Base-by-base conservation (phyloP, 2,113 vertebrate genomes). In the Mirounga angustirostris region DNA sequence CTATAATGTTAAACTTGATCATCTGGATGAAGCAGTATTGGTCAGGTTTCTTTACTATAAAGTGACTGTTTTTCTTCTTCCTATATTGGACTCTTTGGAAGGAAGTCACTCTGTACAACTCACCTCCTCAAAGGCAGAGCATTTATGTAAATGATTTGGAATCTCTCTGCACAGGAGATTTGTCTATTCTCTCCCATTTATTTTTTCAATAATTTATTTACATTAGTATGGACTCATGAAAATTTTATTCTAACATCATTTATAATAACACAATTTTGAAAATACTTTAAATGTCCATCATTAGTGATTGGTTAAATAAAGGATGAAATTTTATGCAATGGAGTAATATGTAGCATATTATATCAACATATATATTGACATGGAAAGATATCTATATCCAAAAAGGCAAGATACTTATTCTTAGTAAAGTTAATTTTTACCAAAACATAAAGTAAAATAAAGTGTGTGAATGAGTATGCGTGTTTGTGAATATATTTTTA, bases 181-280 rank as follows among this genome's bases (percentile, higher is more conserved):
- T n/a, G 12, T 84, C 54, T 71, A 30, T 85, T 78, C 6, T 90
- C 12, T 26, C 7, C n/a, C 15, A 36, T 54, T 96, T n/a, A 40
- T 52, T 78, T 46, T 89, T 61, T 40, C 8, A 18, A 11, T 61
- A 50, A 82, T 69, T 86, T 92, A 80, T 65, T 90, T 78, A 43
- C 2, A 65, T 83, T 7, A 43, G 1, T 88, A 65, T 73, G 21
- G 43, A 93, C 40, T 63, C 30, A 71, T 50, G 21, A 15, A 63
- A 36, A 16, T 94, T 93, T 89, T 54, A 94, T 85, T 54, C 89
- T 78, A 80, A 92, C 65, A 58, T 30, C 18, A 14, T 86, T 90
- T 78, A 56, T 67, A 67, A 58, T 36, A 15, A 16, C 14, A 46
- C 15, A 56, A 61, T 33, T 83, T 65, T 46, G 7, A 90, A 95